Evolutionary conservation across 2,113 vertebrate species (phyloP), one percentile per base, ranked within the genome.

Genomic region (Urocolius indicus): DNA sequence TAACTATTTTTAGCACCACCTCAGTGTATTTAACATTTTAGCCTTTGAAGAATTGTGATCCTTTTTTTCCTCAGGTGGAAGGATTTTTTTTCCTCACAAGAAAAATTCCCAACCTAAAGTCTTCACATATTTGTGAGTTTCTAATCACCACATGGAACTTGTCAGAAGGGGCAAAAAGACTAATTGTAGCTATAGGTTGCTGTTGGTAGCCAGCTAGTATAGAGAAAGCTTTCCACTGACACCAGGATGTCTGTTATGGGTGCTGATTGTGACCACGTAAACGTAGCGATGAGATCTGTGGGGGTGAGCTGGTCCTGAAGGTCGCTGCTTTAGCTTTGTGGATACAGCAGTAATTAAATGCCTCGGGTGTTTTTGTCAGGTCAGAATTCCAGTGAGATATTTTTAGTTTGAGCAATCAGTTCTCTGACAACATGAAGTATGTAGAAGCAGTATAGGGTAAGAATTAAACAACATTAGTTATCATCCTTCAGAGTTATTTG

Each of bases 291-390:
- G 46, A 73, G n/a, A 36, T 20, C 21, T 27, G 7, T 0, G 43
- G 34, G 24, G 29, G 24, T 2, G 5, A 82, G 87, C 54, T 87
- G 34, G 45, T 67, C 34, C 62, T 34, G 29, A 49, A 74, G 41
- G 29, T 43, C 45, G 14, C 4, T 69, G 48, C 81, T 84, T 91
- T 51, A 38, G 27, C 48, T 89, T 81, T 84, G 48, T 36, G 63
- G 62, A 89, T 90, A 72, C 14, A 82, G 88, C 87, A 79, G 49
- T 67, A 41, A 41, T 41, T 41, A 93, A 93, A 89, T 90, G 82
- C 84, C 87, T 78, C 6, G 32, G 87, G 66, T 68, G 66, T 45
- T 95, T 94, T 34, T 79, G 74, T 69, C 90, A 93, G 90, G 93
- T 91, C 82, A 90, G 74, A 92, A 94, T 94, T 85, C 79, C 91